These are phyloP conservation scores for Orientallactaga sibirica DNA, from an alignment of 2,797 vertebrate genomes.

Conservation along the genomic window DNA sequence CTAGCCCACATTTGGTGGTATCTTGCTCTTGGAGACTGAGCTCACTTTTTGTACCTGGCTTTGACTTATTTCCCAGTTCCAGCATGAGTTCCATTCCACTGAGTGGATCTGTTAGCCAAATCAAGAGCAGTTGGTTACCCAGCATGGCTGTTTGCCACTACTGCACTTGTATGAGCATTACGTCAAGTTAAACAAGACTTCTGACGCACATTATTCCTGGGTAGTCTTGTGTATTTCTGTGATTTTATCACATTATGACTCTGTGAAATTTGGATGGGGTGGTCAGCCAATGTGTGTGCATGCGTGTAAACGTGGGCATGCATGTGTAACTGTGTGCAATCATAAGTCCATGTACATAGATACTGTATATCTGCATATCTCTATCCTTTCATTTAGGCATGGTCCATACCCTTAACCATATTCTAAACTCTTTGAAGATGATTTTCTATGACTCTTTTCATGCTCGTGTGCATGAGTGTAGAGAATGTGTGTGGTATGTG, in stretches of 20 bases:
- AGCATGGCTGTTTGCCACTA: no score
- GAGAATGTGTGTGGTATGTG: no score
- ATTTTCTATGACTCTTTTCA: constrained; percentile 55
- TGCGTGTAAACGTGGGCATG: not conserved
- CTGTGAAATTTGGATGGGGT: not conserved
- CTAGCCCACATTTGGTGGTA: no score
- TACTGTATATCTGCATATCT: not conserved
- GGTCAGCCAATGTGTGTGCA: not conserved
- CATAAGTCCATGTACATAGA: not conserved
- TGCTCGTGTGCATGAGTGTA: no score
- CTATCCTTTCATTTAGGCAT: constrained; percentile 49
- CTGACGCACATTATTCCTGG: not conserved
- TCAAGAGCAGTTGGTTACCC: no score
- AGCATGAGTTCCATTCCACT: no score
- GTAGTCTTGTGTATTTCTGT: constrained; percentile 38
- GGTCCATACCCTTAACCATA: constrained; percentile 23
- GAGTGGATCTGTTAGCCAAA: no score
- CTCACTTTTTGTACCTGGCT: no score
- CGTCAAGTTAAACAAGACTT: not conserved
- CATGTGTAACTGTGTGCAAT: not conserved
- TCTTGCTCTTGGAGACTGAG: no score
- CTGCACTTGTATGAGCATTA: no score
- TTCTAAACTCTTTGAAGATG: constrained; percentile 60
- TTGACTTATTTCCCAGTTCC: no score
- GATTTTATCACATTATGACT: constrained; percentile 41